These are phyloP conservation scores for Megalopta genalis DNA, from an alignment of 1,140 invertebrate species.

Conservation along the genomic window DNA sequence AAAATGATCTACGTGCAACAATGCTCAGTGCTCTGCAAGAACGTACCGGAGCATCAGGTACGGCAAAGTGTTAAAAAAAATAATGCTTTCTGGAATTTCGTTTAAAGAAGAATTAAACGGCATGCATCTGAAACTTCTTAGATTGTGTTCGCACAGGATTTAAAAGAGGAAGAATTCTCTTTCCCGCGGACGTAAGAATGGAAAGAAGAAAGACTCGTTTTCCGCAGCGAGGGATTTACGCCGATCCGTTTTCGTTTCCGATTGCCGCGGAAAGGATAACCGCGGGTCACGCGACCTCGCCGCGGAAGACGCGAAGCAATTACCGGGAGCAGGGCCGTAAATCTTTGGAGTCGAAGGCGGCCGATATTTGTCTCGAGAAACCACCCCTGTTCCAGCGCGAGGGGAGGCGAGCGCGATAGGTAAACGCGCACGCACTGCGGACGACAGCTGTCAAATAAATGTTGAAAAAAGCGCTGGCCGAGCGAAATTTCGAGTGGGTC, in stretches of 20 bases:
- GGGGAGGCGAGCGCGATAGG: slow-evolving; percentile 41
- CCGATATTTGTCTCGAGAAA: slow-evolving; percentile 23
- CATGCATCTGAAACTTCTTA: too few relatives aligned
- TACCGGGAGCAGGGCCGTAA: not conserved
- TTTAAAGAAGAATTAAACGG: too few relatives aligned
- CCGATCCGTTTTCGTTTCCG: not conserved
- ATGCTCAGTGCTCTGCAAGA: too few relatives aligned
- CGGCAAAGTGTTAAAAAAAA: too few relatives aligned
- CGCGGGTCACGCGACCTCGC: slow-evolving; percentile 1
- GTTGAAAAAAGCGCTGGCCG: slow-evolving; percentile 77
- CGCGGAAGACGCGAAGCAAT: slow-evolving; percentile 1
- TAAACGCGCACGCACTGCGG: slow-evolving; percentile 71
- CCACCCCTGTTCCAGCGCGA: not conserved
- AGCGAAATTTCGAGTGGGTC: slow-evolving; percentile 79
- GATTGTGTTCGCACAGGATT: too few relatives aligned
- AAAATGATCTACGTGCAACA: too few relatives aligned
- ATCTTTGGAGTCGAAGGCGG: not conserved
- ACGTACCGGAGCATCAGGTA: too few relatives aligned
- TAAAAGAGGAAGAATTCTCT: too few relatives aligned
- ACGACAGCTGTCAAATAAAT: slow-evolving; percentile 81
- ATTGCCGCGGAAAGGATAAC: not conserved
- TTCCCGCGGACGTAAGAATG: too few relatives aligned
- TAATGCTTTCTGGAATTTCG: too few relatives aligned
- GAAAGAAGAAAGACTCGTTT: too few relatives aligned
- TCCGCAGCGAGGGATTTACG: too few relatives aligned